These are phyloP conservation scores for Sardina pilchardus DNA, from an alignment of 2,113 vertebrate genomes.

Conservation along the genomic window DNA sequence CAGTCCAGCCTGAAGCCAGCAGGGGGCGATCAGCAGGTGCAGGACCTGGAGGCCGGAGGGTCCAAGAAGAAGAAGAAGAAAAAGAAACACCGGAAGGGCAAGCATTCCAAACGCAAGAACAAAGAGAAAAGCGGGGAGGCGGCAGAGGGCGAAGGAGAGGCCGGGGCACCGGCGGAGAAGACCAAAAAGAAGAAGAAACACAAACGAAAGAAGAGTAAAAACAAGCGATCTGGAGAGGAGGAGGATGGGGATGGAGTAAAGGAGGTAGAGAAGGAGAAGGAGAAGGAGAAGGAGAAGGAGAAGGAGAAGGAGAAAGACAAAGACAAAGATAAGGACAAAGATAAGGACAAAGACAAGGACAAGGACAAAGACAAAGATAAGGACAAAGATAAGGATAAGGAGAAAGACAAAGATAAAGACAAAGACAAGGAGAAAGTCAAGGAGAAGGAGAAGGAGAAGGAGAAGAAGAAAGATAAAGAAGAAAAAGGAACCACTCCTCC, in stretches of 20 bases:
- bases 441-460: constrained; percentile 57
- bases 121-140: constrained; percentile 56
- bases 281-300: constrained; percentile 91
- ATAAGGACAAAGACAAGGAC: constrained; percentile 46
- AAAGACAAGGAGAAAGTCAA: constrained; percentile 47
- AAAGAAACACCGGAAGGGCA: constrained; percentile 97
- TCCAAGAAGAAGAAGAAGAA: constrained; percentile 89
- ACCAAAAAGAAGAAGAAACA: constrained; percentile 91
- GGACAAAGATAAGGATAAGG: constrained; percentile 88
- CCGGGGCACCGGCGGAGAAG: constrained; percentile 75
- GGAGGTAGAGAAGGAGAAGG: constrained; percentile 78
- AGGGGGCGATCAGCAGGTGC: constrained; percentile 54
- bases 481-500: constrained; percentile 56
- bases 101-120: constrained; percentile 81
- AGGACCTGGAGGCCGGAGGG: constrained; percentile 30
- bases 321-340: constrained; percentile 62
- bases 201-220: constrained; percentile 86
- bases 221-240: constrained; percentile 59
- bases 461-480: constrained; percentile 67
- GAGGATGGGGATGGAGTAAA: constrained; percentile 51
- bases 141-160: constrained; percentile 76
- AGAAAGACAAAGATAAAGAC: constrained; percentile 85
- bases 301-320: constrained; percentile 90
- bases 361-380: constrained; percentile 87
- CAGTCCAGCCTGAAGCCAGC: constrained; percentile 47